These are phyloP conservation scores for Callocephalon fimbriatum DNA, from an alignment of 2,113 vertebrate species.

Conservation along the genomic window DNA sequence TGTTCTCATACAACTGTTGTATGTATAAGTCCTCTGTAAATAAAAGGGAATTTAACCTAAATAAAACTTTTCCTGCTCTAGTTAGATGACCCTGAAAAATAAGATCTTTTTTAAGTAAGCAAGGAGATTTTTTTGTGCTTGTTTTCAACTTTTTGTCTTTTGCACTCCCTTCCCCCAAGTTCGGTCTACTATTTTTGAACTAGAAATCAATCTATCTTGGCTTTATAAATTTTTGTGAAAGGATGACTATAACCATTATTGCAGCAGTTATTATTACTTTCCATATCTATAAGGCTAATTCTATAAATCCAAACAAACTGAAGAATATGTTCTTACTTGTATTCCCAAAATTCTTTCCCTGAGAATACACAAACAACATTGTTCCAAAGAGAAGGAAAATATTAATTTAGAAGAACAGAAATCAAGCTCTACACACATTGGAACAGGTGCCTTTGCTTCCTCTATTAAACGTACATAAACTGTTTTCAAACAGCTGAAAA, in stretches of 20 bases:
- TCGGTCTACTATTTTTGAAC: neutral
- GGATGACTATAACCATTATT: neutral
- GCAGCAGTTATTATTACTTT: neutral
- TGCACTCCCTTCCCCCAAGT: neutral
- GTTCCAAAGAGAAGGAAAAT: neutral
- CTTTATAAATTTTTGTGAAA: neutral
- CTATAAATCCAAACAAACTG: neutral
- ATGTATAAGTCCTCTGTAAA: neutral
- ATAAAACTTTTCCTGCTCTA: neutral
- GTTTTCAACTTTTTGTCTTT: neutral
- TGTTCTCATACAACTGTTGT: neutral
- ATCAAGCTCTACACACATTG: neutral
- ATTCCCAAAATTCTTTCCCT: neutral
- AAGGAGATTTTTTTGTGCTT: neutral
- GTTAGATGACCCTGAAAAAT: neutral
- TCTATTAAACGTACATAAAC: neutral
- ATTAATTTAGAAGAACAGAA: rapidly evolving
- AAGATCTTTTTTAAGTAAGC: neutral
- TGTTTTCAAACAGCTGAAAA: neutral
- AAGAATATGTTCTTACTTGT: neutral
- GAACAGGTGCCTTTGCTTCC: neutral
- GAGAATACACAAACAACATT: neutral
- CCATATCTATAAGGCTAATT: neutral
- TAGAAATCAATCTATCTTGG: neutral
- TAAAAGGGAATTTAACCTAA: neutral